Base-by-base conservation (phyloP, 2,888 invertebrate species). In the Tipula confusa region DNA sequence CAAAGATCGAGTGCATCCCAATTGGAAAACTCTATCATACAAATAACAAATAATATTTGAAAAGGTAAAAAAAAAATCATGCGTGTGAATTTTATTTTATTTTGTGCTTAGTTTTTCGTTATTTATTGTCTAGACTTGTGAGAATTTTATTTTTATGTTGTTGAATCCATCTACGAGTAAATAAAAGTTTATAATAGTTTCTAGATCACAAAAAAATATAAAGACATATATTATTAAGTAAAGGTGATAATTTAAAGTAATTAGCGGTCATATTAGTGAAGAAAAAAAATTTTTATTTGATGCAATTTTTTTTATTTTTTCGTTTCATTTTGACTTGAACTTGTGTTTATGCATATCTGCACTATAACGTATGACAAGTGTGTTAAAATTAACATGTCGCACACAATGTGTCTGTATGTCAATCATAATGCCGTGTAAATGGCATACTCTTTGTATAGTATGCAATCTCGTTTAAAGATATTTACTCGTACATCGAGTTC, bases 121-220 rank as follows among this genome's bases (percentile, higher is more conserved):
- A 64, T 64, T 64, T 64, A 24, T 24, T 64, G 64, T 64, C 64
- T 64, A 64, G 64, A 64, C 64, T 64, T 24, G 64, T 64, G 64
- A 64, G 64, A 64, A 64, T 9, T 64, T 64, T 6, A 33, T 33
- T 33, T 33, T 33, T n/a, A n/a, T n/a, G n/a, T 43, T 43, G 3
- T 43, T n/a, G 43, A n/a, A 43, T n/a, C n/a, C 43, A 43, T 43
- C 43, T 2, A 43, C 64, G 1, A 64, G 11, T 9, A 64, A 64
- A 64, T 43, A 43, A 64, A 24, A 13, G 24, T 18, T 64, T 7
- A 33, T 1, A 24, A 24, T 9, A 64, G 9, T 18, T 64, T 64
- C 24, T 1, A 64, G 64, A 64, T 64, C 64, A 64, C 9, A 64
- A 64, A 48, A 15, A 13, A 1, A 43, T 43, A 15, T 64, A 1